These are phyloP conservation scores for Eurois occulta DNA, from an alignment of 2,888 invertebrate genomes.

Conservation along the genomic window DNA sequence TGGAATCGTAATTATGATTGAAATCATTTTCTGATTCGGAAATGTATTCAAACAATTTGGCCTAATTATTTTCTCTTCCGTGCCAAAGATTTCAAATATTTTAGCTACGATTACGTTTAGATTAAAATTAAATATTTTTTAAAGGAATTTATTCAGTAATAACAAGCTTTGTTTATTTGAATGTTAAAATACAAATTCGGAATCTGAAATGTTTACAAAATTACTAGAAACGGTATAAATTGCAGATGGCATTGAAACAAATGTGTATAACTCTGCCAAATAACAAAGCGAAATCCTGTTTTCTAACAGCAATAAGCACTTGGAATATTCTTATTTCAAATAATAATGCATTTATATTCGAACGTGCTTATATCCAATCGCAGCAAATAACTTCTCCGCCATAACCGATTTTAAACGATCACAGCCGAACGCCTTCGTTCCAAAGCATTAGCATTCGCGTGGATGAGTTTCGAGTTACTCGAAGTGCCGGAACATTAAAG, in stretches of 20 bases:
- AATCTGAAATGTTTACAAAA: not conserved
- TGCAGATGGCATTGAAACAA: not conserved
- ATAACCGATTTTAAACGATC: constrained; percentile 63
- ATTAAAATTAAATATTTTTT: constrained; percentile 6
- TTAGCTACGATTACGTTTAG: not conserved
- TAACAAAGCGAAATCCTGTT: not conserved
- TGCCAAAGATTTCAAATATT: constrained; percentile 16
- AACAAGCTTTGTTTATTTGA: not conserved
- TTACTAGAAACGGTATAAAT: not conserved
- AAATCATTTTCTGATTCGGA: constrained; percentile 25
- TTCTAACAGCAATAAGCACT: constrained; percentile 6
- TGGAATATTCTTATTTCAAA: constrained; percentile 23
- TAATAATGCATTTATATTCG: constrained; percentile 21
- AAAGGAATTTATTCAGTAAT: constrained; percentile 2
- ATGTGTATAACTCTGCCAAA: not conserved
- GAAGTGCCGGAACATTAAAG: constrained; percentile 61
- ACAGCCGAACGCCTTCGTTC: constrained; percentile 59
- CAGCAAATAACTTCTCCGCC: constrained; percentile 46
- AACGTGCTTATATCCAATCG: constrained; percentile 36
- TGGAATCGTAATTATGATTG: constrained; percentile 13
- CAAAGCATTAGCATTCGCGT: constrained; percentile 62
- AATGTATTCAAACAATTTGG: constrained; percentile 31
- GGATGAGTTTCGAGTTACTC: constrained; percentile 58
- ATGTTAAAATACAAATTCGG: not conserved
- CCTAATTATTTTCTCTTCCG: constrained; percentile 27